These are phyloP conservation scores for Lacerta agilis DNA, from an alignment of 2,797 vertebrate species.

Conservation along the genomic window DNA sequence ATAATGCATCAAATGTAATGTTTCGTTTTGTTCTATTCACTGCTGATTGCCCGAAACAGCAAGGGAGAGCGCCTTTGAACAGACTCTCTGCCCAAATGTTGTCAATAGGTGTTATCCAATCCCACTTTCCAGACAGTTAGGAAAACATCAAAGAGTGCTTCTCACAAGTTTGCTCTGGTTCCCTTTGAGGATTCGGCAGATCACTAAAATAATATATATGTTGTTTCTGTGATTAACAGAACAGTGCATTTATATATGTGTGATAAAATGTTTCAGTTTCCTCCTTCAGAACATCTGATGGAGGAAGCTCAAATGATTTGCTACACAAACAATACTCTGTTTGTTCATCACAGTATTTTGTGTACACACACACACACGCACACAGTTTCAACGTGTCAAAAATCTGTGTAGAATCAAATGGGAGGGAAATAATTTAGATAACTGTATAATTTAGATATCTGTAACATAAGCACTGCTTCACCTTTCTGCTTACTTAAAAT, in stretches of 20 bases:
- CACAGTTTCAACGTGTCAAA: constrained; percentile 10
- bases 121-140: constrained; percentile 9
- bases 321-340: too few species aligned
- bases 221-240: too few species aligned
- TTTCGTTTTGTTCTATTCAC: constrained; percentile 28
- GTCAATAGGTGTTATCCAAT: constrained; percentile 38
- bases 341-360: too few species aligned
- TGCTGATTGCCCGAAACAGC: constrained; percentile 41
- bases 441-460: constrained; percentile 31
- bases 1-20: constrained; percentile 29
- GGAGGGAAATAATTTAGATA: constrained; percentile 20
- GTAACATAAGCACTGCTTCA: constrained; percentile 13
- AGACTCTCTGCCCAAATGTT: neutral
- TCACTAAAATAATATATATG: too few species aligned
- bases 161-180: too few species aligned
- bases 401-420: constrained; percentile 37
- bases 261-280: too few species aligned
- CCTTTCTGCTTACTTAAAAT: constrained; percentile 26
- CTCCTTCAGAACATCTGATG: too few species aligned
- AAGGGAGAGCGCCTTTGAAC: constrained; percentile 42
- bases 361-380: too few species aligned
- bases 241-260: too few species aligned
- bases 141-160: too few species aligned
- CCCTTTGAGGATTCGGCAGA: too few species aligned
- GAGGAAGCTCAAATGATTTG: too few species aligned